These are phyloP conservation scores for Mythimna pallens DNA, from an alignment of 2,888 invertebrate species.

Conservation along the genomic window DNA sequence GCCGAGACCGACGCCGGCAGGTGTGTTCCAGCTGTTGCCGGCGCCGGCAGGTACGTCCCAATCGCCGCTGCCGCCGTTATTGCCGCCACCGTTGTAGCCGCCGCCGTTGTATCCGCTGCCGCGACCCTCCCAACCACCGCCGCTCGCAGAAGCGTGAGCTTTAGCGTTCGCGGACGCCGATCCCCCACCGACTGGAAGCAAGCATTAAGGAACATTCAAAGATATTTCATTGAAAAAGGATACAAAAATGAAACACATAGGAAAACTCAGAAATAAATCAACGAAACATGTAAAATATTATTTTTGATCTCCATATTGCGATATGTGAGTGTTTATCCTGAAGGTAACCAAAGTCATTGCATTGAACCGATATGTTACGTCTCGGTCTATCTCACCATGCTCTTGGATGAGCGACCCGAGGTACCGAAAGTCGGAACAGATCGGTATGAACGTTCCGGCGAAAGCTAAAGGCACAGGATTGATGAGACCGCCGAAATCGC, in stretches of 20 bases:
- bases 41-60: slow-evolving; percentile 32
- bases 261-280: neutral
- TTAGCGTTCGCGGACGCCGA: slow-evolving; percentile 64
- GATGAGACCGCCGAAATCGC: too few species aligned
- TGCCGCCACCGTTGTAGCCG: slow-evolving; percentile 30
- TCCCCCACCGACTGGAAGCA: slow-evolving; percentile 72
- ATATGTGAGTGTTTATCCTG: neutral
- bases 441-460: too few species aligned
- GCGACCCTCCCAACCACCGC: slow-evolving; percentile 13
- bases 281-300: neutral
- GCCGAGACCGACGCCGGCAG: too few species aligned
- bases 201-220: slow-evolving; percentile 6
- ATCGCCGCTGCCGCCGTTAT: slow-evolving; percentile 40
- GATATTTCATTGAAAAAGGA: neutral
- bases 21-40: too few species aligned
- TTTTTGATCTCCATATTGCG: too few species aligned
- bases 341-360: neutral
- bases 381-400: too few species aligned
- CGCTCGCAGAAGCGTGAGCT: slow-evolving; percentile 63
- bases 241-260: neutral
- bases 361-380: too few species aligned
- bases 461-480: too few species aligned
- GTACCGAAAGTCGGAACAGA: too few species aligned
- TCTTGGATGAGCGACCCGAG: too few species aligned
- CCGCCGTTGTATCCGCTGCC: slow-evolving; percentile 22